A percentile compares a stretch with the other conserved stretches of the same genome.
These are phyloP conservation scores for Eulimnadia texana DNA, from an alignment of 1,140 invertebrate genomes.

Conservation along the genomic window DNA sequence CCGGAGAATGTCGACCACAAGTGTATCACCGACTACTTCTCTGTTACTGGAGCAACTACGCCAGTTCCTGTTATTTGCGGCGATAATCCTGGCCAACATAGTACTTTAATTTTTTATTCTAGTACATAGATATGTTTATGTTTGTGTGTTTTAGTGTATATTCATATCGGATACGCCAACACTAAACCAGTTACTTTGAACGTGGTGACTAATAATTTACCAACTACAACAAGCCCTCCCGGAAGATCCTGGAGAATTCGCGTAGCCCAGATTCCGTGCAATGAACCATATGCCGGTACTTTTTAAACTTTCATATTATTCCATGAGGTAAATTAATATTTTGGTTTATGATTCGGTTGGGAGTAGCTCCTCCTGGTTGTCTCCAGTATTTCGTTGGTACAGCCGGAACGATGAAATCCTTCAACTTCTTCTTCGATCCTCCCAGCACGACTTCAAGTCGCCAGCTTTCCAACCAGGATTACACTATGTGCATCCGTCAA, in stretches of 20 bases:
- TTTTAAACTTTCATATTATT: slow-evolving; percentile 1
- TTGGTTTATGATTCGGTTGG: neutral
- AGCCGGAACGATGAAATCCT: slow-evolving; percentile 22
- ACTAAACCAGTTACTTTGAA: slow-evolving; percentile 9
- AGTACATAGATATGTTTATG: neutral
- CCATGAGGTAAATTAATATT: neutral
- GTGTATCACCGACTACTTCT: slow-evolving; percentile 23
- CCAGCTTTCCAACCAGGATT: slow-evolving; percentile 24
- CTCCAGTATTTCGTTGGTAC: slow-evolving; percentile 23
- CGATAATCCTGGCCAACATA: slow-evolving; percentile 24
- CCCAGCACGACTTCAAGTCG: slow-evolving; percentile 17
- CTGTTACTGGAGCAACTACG: slow-evolving; percentile 21
- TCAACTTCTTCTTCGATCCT: slow-evolving; percentile 23
- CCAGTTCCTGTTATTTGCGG: slow-evolving; percentile 24
- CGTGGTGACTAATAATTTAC: slow-evolving; percentile 11
- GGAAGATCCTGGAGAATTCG: slow-evolving; percentile 14
- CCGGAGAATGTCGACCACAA: slow-evolving; percentile 23
- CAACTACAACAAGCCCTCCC: neutral
- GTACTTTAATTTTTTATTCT: slow-evolving; percentile 16
- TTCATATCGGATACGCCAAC: slow-evolving; percentile 15
- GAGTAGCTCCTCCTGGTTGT: slow-evolving; percentile 18
- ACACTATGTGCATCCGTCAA: slow-evolving; percentile 21
- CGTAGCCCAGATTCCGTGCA: slow-evolving; percentile 14
- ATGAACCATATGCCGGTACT: slow-evolving; percentile 13
- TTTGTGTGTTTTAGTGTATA: slow-evolving; percentile 13